Evolutionary conservation across 2,797 vertebrate genomes (phyloP), one percentile per base, ranked within the genome.

Genomic region (Erethizon dorsatum): DNA sequence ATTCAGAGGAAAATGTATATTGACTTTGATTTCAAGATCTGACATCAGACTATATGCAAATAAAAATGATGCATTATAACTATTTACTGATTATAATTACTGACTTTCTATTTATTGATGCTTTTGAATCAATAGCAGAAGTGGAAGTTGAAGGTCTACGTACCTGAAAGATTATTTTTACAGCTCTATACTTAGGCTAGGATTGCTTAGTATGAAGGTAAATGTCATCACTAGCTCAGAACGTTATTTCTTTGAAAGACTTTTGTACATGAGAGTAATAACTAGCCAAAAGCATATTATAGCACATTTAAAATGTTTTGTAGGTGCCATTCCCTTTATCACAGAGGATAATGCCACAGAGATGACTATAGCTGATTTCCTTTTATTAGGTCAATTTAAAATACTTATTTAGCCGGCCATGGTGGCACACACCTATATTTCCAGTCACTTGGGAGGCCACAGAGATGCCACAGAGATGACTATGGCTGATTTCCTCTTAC

Each of bases 41-140:
- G 88, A 89, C 50, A 93, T 94, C 69, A 92, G 50, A 86, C 20
- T 56, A 5, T 67, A 90, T 85, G 28, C 52, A 97, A 79, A 93
- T 78, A 89, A 45, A 97, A 94, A 91, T 61, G 50, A 83, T n/a
- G 9, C n/a, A n/a, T 92, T 78, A 82, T 92, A 94, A 80, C 47
- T 94, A 94, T 65, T 83, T 83, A 92, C 52, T 82, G 52, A 84
- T 94, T 90, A 52, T 89, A 96, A 90, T 94, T 94, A 61, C n/a
- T 75, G 84, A n/a, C 41, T 91, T 96, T 94, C 86, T 94, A 91
- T 89, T 97, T 97, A 88, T 15, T 80, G 52, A 96, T 78, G 31
- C 14, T 63, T 94, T 88, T 84, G 56, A 41, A 63, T 84, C 71
- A 88, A 26, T 77, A 88, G 84, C 71, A 57, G 57, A 97, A 95